Evolutionary conservation across 1,140 invertebrate genomes (phyloP).

Genomic region (Sitophilus oryzae): DNA sequence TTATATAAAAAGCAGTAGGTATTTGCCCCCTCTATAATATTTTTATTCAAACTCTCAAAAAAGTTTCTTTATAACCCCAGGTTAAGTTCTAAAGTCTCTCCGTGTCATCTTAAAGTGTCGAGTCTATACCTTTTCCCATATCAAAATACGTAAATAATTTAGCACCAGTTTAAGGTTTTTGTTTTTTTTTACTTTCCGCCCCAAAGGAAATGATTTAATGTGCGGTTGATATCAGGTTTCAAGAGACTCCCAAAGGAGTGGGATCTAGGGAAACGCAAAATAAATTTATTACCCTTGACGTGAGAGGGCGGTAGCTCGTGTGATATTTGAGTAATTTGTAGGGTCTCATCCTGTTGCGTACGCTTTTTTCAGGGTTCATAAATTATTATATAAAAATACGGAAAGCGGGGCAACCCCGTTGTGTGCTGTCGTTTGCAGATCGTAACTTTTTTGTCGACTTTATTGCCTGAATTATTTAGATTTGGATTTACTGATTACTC

Average conservation of each 20-base stretch:
- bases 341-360: constrained; percentile 1
- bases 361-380: constrained; percentile 1
- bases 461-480: background rate
- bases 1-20: too few species aligned
- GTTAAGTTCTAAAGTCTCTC: too few species aligned
- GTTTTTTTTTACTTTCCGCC: background rate
- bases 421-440: background rate
- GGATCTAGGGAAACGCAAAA: background rate
- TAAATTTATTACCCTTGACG: constrained; percentile 14
- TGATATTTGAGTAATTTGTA: constrained; percentile 3
- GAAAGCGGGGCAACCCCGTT: background rate
- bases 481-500: too few species aligned
- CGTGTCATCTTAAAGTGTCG: too few species aligned
- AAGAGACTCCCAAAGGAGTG: constrained; percentile 1
- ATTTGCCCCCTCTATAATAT: too few species aligned
- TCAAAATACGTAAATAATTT: constrained; percentile 1
- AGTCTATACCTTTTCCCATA: too few species aligned
- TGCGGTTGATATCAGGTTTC: background rate
- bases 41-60: too few species aligned
- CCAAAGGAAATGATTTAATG: constrained; percentile 3
- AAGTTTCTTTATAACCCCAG: too few species aligned
- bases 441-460: background rate
- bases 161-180: background rate
- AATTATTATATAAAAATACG: background rate
- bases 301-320: constrained; percentile 6